phyloP scores from a whole-genome alignment of 2,888 invertebrate genomes.

The Chloromyia formosa region DNA sequence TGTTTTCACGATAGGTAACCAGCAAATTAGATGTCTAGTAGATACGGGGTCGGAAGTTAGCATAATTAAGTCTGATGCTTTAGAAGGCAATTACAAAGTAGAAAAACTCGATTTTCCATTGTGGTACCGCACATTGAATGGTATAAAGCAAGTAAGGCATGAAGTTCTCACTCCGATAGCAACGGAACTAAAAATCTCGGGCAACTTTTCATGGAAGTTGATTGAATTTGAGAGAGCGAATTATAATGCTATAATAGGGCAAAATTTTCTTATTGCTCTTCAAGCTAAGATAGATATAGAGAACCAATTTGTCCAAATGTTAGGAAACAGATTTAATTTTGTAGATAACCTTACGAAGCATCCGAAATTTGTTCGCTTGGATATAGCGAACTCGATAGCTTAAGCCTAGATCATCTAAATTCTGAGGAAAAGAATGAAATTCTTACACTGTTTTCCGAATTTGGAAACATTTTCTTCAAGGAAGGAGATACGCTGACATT shows the following conservation, averaged over 20 bases:
- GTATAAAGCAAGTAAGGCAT: neutral
- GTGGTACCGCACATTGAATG: conserved; percentile 1
- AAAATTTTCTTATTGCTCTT: conserved; percentile 36
- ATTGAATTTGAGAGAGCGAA: conserved; percentile 8
- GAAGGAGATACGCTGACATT: conserved; percentile 55
- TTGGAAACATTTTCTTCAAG: conserved; percentile 55
- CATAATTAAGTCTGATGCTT: neutral
- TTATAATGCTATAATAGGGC: conserved; percentile 28
- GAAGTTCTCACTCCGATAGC: conserved; percentile 22
- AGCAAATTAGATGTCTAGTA: neutral
- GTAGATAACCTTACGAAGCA: neutral
- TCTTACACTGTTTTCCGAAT: conserved; percentile 46
- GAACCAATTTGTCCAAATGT: neutral
- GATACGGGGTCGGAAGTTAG: neutral
- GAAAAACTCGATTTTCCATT: neutral
- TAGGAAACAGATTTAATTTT: neutral
- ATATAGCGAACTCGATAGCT: neutral
- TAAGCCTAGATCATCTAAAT: neutral
- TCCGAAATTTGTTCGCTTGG: neutral
- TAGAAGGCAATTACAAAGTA: neutral
- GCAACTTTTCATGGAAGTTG: conserved; percentile 18
- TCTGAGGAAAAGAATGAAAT: neutral
- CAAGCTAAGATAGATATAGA: conserved; percentile 30
- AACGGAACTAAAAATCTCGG: conserved; percentile 27
- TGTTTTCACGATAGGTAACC: neutral